Evolutionary conservation across 23 tunicate species (phyloP), one percentile per base, ranked within the genome.

Genomic region (Corella eumyota): DNA sequence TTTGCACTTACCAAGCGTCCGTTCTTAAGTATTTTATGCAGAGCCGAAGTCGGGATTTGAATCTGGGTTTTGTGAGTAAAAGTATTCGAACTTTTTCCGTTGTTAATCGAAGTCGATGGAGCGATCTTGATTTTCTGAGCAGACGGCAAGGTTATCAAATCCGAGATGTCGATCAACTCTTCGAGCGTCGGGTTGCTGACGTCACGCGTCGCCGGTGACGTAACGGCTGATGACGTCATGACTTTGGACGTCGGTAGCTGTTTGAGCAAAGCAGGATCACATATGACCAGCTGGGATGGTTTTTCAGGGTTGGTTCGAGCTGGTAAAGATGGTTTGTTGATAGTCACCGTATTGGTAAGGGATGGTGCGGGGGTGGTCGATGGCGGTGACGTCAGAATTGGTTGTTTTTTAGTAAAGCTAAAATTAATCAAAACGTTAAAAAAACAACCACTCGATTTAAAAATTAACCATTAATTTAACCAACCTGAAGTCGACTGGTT

Each of bases 1-100:
- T n/a, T n/a, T n/a, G n/a, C n/a, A 53, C 94, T 50, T 46, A 84
- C 94, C 94, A 84, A 48, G 54, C 83, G 59, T 70, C 94, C 94
- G 54, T 79, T 84, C 72, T 84, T 84, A 58, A 84, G 61, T 40
- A 84, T 84, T 37, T 83, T 84, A 45, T 84, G 94, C 54, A 84
- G 66, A 21, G 94, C 72, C 9, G 94, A 68, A 13, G 94, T 84
- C 0, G 94, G 94, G 9, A 84, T 84, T 45, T 84, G 94, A 3
- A 84, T 84, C 38, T 84, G 94, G 30, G 94, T 69, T 31, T 79
- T 69, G 60, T 84, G 94, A 25, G 94, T 75, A 35, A 84, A 64
- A 15, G 80, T 62, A 67, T 75, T 75, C 34, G 73, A 58, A 11
- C 72, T 50, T n/a, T n/a, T n/a, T n/a, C n/a, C n/a, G 9, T 50